phyloP scores from a whole-genome alignment of 2,797 vertebrate species.

The Enteromius unitaeniatus region DNA sequence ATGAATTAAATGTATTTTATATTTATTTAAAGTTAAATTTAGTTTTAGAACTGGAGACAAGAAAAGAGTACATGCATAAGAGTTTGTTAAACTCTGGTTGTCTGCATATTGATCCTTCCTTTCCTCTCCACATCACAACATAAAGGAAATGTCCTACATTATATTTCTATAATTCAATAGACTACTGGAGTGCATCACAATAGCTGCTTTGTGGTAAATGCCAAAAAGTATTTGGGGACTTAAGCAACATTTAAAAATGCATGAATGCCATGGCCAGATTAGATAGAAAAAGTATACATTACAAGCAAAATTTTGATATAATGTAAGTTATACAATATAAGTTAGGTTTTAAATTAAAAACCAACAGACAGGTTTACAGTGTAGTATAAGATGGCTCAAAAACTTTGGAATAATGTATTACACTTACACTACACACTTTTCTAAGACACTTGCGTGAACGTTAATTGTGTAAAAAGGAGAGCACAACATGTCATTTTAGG shows the following conservation, averaged over 20 bases:
- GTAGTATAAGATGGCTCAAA: not conserved
- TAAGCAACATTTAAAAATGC: not conserved
- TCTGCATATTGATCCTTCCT: not conserved
- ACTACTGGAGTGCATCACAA: not conserved
- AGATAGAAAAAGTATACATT: not conserved
- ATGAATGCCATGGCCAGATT: not conserved
- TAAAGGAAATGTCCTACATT: not conserved
- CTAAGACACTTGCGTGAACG: not conserved
- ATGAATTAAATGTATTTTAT: not conserved
- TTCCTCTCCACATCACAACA: not conserved
- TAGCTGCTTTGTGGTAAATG: not conserved
- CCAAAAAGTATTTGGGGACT: not conserved
- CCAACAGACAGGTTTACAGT: not conserved
- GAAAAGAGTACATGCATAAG: not conserved
- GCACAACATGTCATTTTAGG: not conserved
- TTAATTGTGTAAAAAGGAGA: not conserved
- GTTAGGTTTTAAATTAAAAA: not conserved
- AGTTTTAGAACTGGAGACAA: not conserved
- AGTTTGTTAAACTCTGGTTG: not conserved
- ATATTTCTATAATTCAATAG: not conserved
- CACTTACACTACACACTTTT: slow-evolving; percentile 7
- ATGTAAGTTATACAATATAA: not conserved
- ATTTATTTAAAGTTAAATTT: not conserved
- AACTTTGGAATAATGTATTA: not conserved
- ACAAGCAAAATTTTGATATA: not conserved